These are phyloP conservation scores for Nowickia ferox DNA, from an alignment of 2,888 invertebrate genomes.

Conservation along the genomic window DNA sequence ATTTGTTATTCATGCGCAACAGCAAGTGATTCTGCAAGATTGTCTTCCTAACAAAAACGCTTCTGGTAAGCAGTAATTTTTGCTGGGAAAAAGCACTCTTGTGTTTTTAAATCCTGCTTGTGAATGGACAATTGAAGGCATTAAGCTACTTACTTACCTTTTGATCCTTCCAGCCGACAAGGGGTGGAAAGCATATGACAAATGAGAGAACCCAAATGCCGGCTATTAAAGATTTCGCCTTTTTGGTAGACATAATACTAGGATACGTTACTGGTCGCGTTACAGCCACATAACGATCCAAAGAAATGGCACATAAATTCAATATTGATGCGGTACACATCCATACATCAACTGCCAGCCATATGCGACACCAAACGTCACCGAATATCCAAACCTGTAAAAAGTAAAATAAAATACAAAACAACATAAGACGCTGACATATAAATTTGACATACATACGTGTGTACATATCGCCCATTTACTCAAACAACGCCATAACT, in stretches of 20 bases:
- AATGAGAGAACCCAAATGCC: conserved; percentile 98
- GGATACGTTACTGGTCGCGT: conserved; percentile 98
- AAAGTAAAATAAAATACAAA: not conserved
- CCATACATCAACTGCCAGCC: conserved; percentile 99
- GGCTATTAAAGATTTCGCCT: conserved; percentile 93
- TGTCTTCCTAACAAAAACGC: no score
- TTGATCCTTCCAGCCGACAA: conserved; percentile 95
- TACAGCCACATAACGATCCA: conserved; percentile 98
- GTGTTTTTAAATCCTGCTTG: no score
- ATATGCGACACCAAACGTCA: conserved; percentile 96
- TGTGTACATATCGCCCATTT: no score
- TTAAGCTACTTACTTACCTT: conserved; percentile 83
- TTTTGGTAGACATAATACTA: conserved; percentile 92
- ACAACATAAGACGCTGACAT: not conserved
- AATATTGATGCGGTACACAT: conserved; percentile 99
- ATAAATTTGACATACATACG: no score
- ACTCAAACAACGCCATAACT: no score
- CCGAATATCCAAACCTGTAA: conserved; percentile 97
- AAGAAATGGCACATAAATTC: conserved; percentile 96
- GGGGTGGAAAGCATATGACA: conserved; percentile 97
- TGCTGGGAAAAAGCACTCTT: not conserved
- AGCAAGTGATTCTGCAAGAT: no score
- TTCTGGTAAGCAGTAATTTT: no score
- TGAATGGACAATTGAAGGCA: no score
- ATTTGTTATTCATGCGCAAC: no score